Conservation (phyloP, 2,797 vertebrate species). For the Pipistrellus pipistrellus region DNA sequence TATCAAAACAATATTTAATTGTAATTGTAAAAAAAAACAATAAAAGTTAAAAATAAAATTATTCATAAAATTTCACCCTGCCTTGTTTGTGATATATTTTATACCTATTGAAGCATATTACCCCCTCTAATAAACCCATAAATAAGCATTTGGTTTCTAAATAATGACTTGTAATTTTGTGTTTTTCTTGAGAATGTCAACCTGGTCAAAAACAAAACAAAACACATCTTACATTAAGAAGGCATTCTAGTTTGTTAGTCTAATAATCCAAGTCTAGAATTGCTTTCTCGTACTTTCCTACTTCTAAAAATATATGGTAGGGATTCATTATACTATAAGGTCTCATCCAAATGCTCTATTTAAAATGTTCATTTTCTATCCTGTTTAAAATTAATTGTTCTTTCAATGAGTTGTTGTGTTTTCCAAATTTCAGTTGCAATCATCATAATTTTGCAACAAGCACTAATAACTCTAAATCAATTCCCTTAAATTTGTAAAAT, state of each 20-base stretch:
- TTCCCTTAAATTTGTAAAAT: constrained; percentile 15
- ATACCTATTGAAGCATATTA: background rate
- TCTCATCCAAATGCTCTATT: background rate
- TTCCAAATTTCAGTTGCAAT: background rate
- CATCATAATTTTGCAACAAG: background rate
- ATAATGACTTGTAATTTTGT: background rate
- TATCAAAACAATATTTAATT: background rate
- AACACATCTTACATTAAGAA: background rate
- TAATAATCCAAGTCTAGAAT: background rate
- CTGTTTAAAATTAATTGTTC: background rate
- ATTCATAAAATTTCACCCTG: background rate
- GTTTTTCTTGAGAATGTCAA: background rate
- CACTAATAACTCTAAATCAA: background rate
- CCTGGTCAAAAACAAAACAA: background rate
- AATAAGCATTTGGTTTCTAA: constrained; percentile 20
- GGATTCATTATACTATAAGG: background rate
- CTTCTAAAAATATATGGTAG: background rate
- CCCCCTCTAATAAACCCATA: background rate
- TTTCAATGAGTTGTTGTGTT: background rate
- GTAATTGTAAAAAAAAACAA: background rate
- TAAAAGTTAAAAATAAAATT: constrained; percentile 8
- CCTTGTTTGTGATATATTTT: background rate
- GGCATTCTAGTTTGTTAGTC: background rate
- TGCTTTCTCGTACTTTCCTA: background rate
- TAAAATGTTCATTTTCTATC: background rate